These are phyloP conservation scores for Protobothrops flavoviridis DNA, from an alignment of 2,113 vertebrate genomes.

Conservation along the genomic window DNA sequence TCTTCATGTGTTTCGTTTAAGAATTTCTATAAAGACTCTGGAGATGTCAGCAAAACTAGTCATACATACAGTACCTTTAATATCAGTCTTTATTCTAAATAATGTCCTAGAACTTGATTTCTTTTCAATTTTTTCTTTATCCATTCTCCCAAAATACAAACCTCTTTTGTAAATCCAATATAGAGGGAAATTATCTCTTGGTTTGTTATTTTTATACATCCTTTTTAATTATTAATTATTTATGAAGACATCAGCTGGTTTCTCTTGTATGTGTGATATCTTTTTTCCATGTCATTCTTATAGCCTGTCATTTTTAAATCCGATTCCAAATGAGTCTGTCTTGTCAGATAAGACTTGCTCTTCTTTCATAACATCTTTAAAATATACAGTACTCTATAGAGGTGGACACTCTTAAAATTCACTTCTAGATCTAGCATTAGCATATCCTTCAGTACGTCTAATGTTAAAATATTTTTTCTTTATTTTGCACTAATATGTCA, in stretches of 20 bases:
- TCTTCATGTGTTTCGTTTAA: not conserved
- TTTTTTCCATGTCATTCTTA: not conserved
- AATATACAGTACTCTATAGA: not conserved
- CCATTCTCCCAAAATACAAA: not conserved
- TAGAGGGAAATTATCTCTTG: not conserved
- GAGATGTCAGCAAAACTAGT: not conserved
- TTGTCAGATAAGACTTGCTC: not conserved
- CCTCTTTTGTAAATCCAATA: not conserved
- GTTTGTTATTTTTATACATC: not conserved
- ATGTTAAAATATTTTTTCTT: not conserved
- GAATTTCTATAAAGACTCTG: not conserved
- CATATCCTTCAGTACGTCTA: not conserved
- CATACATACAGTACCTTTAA: not conserved
- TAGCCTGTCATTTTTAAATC: not conserved
- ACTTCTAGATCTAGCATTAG: not conserved
- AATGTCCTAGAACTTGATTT: not conserved
- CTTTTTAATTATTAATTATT: not conserved
- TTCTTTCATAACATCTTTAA: not conserved
- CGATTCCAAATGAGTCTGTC: not conserved
- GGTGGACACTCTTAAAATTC: not conserved
- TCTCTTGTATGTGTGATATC: not conserved
- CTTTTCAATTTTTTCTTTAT: not conserved
- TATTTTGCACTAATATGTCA: not conserved
- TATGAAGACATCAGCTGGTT: not conserved
- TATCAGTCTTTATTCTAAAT: not conserved